Percentiles rank a stretch among this genome's conserved stretches.
Evolutionary conservation across 2,888 invertebrate species (phyloP).

Genomic region (Drosophila cyrtoloma): DNA sequence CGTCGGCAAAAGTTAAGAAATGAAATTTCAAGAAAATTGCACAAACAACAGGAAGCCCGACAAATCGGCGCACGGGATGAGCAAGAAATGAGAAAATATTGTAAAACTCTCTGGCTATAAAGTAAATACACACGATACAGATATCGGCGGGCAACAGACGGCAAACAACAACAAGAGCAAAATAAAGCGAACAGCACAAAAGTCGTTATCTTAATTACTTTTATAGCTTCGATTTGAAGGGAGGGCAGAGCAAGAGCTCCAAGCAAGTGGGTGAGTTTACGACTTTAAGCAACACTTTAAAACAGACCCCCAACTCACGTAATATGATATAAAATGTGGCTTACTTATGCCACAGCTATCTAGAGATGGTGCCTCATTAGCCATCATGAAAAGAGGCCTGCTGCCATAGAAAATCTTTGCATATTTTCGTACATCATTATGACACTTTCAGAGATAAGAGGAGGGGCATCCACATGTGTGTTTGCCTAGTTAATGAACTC

Average conservation of each 20-base stretch:
- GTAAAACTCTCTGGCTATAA: constrained; percentile 74
- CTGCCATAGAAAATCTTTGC: constrained; percentile 61
- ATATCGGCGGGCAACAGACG: constrained; percentile 32
- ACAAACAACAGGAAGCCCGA: constrained; percentile 71
- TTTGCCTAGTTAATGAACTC: constrained; percentile 71
- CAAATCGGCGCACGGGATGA: constrained; percentile 31
- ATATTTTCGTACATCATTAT: constrained; percentile 76
- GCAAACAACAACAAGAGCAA: constrained; percentile 19
- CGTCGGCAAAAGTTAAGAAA: constrained; percentile 78
- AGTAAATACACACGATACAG: constrained; percentile 68
- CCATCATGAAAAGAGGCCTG: constrained; percentile 2
- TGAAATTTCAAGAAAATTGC: constrained; percentile 79
- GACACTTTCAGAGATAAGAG: constrained; percentile 61
- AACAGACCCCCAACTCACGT: not conserved
- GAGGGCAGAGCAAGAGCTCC: constrained; percentile 11
- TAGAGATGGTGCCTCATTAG: constrained; percentile 65
- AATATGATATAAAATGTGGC: constrained; percentile 11
- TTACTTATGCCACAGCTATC: constrained; percentile 23
- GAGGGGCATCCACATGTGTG: constrained; percentile 29
- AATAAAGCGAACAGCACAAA: constrained; percentile 62
- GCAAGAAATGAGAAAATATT: constrained; percentile 62
- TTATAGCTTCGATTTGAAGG: constrained; percentile 79
- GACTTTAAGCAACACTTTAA: constrained; percentile 35
- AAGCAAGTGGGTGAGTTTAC: constrained; percentile 3
- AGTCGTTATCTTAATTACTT: constrained; percentile 84